phyloP scores from a whole-genome alignment of 1,140 invertebrate species.

The Drosophila oshimai region DNA sequence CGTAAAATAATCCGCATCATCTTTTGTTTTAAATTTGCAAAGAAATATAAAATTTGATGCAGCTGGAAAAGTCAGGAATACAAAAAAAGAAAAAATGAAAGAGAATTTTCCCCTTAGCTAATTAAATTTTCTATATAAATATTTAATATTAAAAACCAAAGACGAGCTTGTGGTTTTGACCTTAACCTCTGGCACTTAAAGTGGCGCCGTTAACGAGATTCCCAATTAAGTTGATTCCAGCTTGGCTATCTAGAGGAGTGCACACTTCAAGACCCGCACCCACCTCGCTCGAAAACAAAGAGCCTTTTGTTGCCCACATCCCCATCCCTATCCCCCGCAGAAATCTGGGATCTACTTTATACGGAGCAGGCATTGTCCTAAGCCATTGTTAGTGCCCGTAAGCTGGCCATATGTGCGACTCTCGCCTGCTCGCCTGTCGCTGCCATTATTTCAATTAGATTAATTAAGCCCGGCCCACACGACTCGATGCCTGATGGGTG shows the following conservation, averaged over 20 bases:
- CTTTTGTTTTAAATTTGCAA: too few species aligned
- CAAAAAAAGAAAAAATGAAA: too few species aligned
- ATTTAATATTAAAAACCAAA: not conserved
- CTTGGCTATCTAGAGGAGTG: constrained; percentile 5
- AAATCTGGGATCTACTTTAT: constrained; percentile 18
- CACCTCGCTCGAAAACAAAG: constrained; percentile 11
- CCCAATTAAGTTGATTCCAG: constrained; percentile 20
- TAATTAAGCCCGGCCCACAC: constrained; percentile 30
- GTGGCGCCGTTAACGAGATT: constrained; percentile 9
- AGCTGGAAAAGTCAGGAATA: too few species aligned
- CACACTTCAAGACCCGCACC: not conserved
- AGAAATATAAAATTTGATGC: too few species aligned
- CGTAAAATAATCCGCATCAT: too few species aligned
- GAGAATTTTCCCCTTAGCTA: not conserved
- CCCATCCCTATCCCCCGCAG: not conserved
- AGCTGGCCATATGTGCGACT: constrained; percentile 15
- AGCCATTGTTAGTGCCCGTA: constrained; percentile 31
- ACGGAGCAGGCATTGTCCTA: constrained; percentile 24
- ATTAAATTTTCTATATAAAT: not conserved
- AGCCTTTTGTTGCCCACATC: constrained; percentile 20
- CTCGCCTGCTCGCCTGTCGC: constrained; percentile 27
- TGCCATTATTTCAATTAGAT: constrained; percentile 51
- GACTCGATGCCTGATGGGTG: not conserved
- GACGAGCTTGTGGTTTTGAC: not conserved
- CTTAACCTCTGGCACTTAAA: not conserved